Evolutionary conservation across 2,888 invertebrate genomes (phyloP), one percentile per base, ranked within the genome.

Genomic region (Stenichneumon culpator): DNA sequence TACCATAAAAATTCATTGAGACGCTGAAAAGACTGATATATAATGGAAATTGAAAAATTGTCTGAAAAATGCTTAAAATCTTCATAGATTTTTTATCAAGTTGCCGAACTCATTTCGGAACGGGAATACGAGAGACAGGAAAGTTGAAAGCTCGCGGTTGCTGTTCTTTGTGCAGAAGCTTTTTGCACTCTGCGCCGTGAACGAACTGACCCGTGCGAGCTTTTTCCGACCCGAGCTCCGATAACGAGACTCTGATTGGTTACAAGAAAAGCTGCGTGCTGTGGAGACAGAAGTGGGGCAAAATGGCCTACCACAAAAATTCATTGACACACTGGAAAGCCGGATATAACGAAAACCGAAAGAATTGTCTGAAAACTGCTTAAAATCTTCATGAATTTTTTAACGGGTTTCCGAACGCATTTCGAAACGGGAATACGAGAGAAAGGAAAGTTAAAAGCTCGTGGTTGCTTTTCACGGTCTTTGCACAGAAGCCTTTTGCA

Each of bases 201-300:
- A 44, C 47, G 16, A 44, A n/a, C 47, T 28, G n/a, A 74, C 36
- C 9, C 44, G 44, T 19, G 6, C 44, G 39, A 22, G 19, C 60
- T 73, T 25, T 73, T 7, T 28, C n/a, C 54, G 44, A 74, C 63
- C 63, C 74, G 44, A 60, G 25, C 11, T 19, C 44, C 47, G 60
- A 74, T 63, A 74, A 47, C 47, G 44, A 19, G 52, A 2, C 50
- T 28, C 22, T 19, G 32, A 32, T 32, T 32, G 4, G 32, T 32
- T 4, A 32, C 32, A 6, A 32, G 32, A 4, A 32, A 32, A 32
- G 32, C 32, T 32, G 4, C 32, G 32, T 4, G 32, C 32, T 32
- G 32, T 32, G 32, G 32, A 32, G 2, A 4, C 5, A 0, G 4
- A 32, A 32, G 32, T 0, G 4, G 5, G 32, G 32, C 6, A 32